Evolutionary conservation across 2,888 invertebrate genomes (phyloP).

Genomic region (Limenitis arthemis): DNA sequence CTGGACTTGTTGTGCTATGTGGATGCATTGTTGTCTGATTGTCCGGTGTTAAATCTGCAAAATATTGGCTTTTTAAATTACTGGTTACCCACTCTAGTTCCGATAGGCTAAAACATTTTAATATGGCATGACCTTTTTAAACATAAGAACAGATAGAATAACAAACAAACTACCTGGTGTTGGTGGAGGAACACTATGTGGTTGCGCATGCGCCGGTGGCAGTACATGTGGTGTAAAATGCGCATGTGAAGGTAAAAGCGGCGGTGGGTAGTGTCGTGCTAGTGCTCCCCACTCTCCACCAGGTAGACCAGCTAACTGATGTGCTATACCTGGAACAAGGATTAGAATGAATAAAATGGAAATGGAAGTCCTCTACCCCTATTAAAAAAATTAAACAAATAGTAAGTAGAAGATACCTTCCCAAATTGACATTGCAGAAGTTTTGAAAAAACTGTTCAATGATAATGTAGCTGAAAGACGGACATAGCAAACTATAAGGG

Average conservation of each 20-base stretch:
- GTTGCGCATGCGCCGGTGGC: slow-evolving; percentile 68
- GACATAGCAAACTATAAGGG: too few species aligned
- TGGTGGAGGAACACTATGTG: slow-evolving; percentile 58
- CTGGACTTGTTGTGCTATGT: slow-evolving; percentile 81
- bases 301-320: slow-evolving; percentile 80
- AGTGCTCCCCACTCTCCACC: slow-evolving; percentile 76
- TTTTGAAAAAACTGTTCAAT: too few species aligned
- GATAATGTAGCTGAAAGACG: too few species aligned
- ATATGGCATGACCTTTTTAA: too few species aligned
- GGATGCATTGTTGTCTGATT: slow-evolving; percentile 68
- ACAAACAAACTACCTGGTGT: slow-evolving; percentile 48
- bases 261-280: slow-evolving; percentile 73
- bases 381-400: too few species aligned
- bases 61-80: neutral
- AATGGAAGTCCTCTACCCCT: too few species aligned
- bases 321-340: slow-evolving; percentile 76
- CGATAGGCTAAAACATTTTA: too few species aligned
- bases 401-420: too few species aligned
- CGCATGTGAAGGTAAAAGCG: slow-evolving; percentile 62
- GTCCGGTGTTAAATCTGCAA: slow-evolving; percentile 54
- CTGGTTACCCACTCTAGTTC: neutral
- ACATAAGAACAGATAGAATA: too few species aligned
- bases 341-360: too few species aligned
- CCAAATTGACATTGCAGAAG: too few species aligned
- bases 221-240: slow-evolving; percentile 73